Evolutionary conservation across 1,140 invertebrate genomes (phyloP).

Genomic region (Aphidius ervi): DNA sequence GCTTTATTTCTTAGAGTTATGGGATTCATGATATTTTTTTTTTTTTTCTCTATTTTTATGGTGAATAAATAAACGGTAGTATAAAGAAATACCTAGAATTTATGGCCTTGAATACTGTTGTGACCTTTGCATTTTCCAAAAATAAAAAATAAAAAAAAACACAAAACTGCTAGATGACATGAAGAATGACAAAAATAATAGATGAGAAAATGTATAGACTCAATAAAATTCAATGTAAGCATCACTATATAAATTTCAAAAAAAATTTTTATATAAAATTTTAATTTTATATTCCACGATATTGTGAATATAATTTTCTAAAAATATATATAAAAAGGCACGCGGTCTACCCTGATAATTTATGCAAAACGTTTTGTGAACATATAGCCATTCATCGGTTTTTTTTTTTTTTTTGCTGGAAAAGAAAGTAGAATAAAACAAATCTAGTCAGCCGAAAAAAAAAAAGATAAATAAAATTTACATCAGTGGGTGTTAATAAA

Average conservation of each 20-base stretch:
- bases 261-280: slow-evolving; percentile 8
- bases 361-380: slow-evolving; percentile 37
- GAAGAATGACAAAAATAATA: background rate
- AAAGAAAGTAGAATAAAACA: slow-evolving; percentile 1
- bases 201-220: too few species aligned
- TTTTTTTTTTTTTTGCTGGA: background rate
- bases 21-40: background rate
- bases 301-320: slow-evolving; percentile 9
- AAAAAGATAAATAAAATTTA: background rate
- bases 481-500: too few species aligned
- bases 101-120: background rate
- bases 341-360: slow-evolving; percentile 29
- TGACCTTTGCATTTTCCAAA: background rate
- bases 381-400: slow-evolving; percentile 32
- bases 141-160: background rate
- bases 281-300: background rate
- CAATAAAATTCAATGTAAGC: too few species aligned
- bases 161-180: background rate
- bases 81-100: slow-evolving; percentile 1
- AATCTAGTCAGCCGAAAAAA: background rate
- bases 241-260: too few species aligned
- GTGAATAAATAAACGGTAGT: background rate
- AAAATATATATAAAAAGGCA: slow-evolving; percentile 20
- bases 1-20: too few species aligned
- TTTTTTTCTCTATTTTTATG: background rate